Percentiles rank a stretch among this genome's conserved stretches.
Evolutionary conservation across 1,140 invertebrate genomes (phyloP).

Genomic region (Drosophila insularis): DNA sequence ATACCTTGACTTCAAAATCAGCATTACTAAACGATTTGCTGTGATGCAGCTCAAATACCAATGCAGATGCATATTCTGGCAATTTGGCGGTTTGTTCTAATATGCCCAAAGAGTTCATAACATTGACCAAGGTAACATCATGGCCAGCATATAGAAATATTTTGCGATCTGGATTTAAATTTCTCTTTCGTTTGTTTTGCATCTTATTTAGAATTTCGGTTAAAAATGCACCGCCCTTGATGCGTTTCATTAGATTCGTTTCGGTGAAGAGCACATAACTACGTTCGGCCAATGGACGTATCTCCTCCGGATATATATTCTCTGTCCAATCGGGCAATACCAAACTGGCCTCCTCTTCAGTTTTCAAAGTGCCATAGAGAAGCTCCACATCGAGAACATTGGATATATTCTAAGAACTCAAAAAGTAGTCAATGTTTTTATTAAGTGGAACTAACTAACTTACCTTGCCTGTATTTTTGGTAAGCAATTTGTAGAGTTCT

Average conservation of each 20-base stretch:
- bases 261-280: slow-evolving; percentile 89
- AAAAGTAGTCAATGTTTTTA: background rate
- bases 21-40: slow-evolving; percentile 75
- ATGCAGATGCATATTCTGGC: slow-evolving; percentile 87
- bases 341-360: slow-evolving; percentile 87
- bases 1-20: slow-evolving; percentile 84
- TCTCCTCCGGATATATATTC: slow-evolving; percentile 87
- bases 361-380: slow-evolving; percentile 89
- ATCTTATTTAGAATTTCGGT: slow-evolving; percentile 82
- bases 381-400: slow-evolving; percentile 88
- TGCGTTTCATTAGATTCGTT: slow-evolving; percentile 87
- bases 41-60: slow-evolving; percentile 87
- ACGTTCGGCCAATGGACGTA: slow-evolving; percentile 86
- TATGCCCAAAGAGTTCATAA: slow-evolving; percentile 87
- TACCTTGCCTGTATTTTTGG: slow-evolving; percentile 85
- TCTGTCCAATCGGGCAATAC: slow-evolving; percentile 88
- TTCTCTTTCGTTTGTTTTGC: slow-evolving; percentile 76
- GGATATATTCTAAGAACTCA: slow-evolving; percentile 83
- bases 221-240: slow-evolving; percentile 87
- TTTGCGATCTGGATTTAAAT: slow-evolving; percentile 81
- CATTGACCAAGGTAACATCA: slow-evolving; percentile 88
- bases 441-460: background rate
- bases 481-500: slow-evolving; percentile 86
- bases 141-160: slow-evolving; percentile 88
- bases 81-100: slow-evolving; percentile 84